These are phyloP conservation scores for Morphnarchus princeps DNA, from an alignment of 2,113 vertebrate species.

Conservation along the genomic window DNA sequence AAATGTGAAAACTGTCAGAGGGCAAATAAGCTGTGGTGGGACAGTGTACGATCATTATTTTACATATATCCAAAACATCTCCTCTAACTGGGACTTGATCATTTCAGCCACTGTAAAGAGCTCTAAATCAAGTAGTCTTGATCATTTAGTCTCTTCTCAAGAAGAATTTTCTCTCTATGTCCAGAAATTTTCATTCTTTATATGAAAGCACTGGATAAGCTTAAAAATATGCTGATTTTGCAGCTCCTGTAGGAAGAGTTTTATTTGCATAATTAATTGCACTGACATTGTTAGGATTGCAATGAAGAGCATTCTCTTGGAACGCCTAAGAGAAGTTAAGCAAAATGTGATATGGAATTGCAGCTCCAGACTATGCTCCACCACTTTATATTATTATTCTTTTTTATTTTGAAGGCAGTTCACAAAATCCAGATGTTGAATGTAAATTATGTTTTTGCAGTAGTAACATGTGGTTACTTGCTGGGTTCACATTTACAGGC, in stretches of 20 bases:
- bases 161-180: background rate
- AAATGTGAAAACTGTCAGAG: background rate
- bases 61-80: background rate
- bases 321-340: background rate
- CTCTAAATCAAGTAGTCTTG: background rate
- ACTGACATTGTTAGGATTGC: background rate
- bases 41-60: fast-evolving
- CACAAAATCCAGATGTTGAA: conserved; percentile 18
- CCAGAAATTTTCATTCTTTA: background rate
- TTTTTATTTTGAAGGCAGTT: background rate
- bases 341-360: background rate
- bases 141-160: background rate
- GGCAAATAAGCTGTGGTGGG: fast-evolving
- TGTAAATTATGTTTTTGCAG: background rate
- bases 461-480: conserved; percentile 14
- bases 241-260: background rate
- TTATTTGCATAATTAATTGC: background rate
- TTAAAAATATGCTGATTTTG: background rate
- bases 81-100: background rate
- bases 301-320: background rate
- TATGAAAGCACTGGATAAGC: background rate
- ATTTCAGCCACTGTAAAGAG: background rate
- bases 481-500: background rate
- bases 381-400: background rate
- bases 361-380: background rate